Conservation (phyloP, 2,113 vertebrate genomes). For the Myanophis thanlyinensis region DNA sequence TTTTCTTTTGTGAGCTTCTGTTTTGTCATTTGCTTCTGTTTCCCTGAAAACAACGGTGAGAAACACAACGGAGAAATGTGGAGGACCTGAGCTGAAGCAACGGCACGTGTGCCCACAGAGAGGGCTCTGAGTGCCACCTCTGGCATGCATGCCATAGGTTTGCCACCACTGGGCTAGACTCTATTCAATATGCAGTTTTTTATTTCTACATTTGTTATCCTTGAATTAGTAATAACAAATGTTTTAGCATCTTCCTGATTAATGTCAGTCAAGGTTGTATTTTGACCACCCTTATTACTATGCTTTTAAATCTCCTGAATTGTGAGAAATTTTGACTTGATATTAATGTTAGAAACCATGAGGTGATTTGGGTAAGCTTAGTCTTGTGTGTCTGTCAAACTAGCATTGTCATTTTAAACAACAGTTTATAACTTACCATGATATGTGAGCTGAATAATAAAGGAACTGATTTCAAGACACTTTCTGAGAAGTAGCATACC, state of each 20-base stretch:
- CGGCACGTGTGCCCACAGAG: no score
- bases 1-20: no score
- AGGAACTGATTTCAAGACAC: slow-evolving; percentile 2
- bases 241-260: slow-evolving; percentile 52
- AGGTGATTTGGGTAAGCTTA: neutral
- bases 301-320: slow-evolving; percentile 32
- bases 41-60: no score
- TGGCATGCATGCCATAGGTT: no score
- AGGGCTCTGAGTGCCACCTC: no score
- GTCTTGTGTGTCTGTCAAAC: neutral
- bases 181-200: slow-evolving; percentile 30
- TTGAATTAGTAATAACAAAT: slow-evolving; percentile 59
- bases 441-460: neutral
- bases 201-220: slow-evolving; percentile 44
- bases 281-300: slow-evolving; percentile 48
- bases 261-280: slow-evolving; percentile 49
- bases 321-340: slow-evolving; percentile 25
- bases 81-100: no score
- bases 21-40: no score
- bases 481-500: slow-evolving; percentile 25
- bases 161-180: no score
- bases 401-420: neutral
- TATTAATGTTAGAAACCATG: neutral
- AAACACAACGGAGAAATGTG: no score
- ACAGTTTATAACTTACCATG: neutral